Conservation (phyloP, 2,113 vertebrate species). For the Oreochromis spilurus region DNA sequence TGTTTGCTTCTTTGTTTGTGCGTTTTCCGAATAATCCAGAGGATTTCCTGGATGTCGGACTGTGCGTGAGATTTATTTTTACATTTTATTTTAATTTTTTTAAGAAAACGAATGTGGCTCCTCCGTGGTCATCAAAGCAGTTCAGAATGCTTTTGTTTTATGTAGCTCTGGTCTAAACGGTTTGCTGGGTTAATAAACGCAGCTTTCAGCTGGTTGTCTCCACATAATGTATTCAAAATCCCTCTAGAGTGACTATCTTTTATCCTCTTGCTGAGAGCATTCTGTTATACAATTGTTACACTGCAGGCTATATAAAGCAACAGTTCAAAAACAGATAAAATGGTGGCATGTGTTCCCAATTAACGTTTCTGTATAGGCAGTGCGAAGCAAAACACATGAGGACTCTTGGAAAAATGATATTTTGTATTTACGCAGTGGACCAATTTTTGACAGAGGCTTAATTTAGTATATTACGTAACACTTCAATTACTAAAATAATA, state of each 20-base stretch:
- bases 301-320: slow-evolving; percentile 63
- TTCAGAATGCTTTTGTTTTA: slow-evolving; percentile 47
- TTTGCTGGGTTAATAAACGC: slow-evolving; percentile 58
- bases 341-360: slow-evolving; percentile 68
- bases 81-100: background rate
- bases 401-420: slow-evolving; percentile 17
- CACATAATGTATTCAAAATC: slow-evolving; percentile 68
- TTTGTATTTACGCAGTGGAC: slow-evolving; percentile 18
- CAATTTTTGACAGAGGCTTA: slow-evolving; percentile 1
- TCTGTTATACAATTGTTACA: slow-evolving; percentile 65
- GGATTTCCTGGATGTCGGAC: background rate
- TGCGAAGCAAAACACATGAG: slow-evolving; percentile 25
- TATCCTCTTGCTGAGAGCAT: slow-evolving; percentile 61
- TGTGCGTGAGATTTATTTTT: background rate
- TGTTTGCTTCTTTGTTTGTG: background rate
- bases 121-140: slow-evolving; percentile 7
- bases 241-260: slow-evolving; percentile 62
- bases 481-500: slow-evolving; percentile 22
- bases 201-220: slow-evolving; percentile 63
- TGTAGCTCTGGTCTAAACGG: slow-evolving; percentile 49
- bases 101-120: background rate
- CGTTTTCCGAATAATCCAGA: background rate
- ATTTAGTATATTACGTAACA: slow-evolving; percentile 19
- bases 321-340: slow-evolving; percentile 60
- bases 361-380: slow-evolving; percentile 46